Conservation (phyloP, 2,888 invertebrate genomes). For the Lathronympha strigana region DNA sequence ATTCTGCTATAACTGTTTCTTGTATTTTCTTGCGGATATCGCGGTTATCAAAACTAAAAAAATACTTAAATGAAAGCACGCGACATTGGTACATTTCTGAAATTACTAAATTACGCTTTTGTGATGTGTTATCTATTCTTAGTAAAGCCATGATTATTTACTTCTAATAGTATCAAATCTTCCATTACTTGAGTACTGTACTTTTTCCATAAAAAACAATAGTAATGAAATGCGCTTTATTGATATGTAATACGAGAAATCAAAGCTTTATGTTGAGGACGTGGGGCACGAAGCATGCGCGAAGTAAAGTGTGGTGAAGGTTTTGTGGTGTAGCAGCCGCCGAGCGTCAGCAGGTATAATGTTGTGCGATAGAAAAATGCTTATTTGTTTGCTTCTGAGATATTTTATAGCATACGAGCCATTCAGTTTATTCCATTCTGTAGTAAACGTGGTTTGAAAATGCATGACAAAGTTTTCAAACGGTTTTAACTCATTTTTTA, state of each 20-base stretch:
- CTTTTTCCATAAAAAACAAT: constrained; percentile 12
- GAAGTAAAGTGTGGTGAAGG: constrained; percentile 72
- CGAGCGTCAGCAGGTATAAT: constrained; percentile 60
- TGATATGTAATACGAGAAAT: constrained; percentile 35
- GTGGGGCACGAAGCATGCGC: constrained; percentile 74
- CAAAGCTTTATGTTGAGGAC: constrained; percentile 53
- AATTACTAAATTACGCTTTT: constrained; percentile 73
- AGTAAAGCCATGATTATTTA: constrained; percentile 52
- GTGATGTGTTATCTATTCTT: constrained; percentile 77
- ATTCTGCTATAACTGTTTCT: constrained; percentile 2
- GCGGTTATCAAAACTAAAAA: neutral
- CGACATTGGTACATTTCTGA: constrained; percentile 74
- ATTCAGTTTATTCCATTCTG: constrained; percentile 68
- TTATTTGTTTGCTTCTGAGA: constrained; percentile 76
- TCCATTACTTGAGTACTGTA: constrained; percentile 15
- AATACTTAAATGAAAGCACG: neutral
- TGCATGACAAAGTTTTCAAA: constrained; percentile 29
- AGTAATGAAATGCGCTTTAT: constrained; percentile 34
- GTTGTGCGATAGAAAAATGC: constrained; percentile 73
- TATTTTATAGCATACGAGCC: constrained; percentile 66
- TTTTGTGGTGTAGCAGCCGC: constrained; percentile 64
- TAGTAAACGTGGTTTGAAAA: constrained; percentile 53
- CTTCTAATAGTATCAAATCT: constrained; percentile 57
- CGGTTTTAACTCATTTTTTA: constrained; percentile 13
- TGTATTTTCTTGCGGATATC: constrained; percentile 3